A percentile compares a stretch with the other conserved stretches of the same genome.
Conservation (phyloP, 1,140 invertebrate genomes). For the Drosophila parabipectinata region DNA sequence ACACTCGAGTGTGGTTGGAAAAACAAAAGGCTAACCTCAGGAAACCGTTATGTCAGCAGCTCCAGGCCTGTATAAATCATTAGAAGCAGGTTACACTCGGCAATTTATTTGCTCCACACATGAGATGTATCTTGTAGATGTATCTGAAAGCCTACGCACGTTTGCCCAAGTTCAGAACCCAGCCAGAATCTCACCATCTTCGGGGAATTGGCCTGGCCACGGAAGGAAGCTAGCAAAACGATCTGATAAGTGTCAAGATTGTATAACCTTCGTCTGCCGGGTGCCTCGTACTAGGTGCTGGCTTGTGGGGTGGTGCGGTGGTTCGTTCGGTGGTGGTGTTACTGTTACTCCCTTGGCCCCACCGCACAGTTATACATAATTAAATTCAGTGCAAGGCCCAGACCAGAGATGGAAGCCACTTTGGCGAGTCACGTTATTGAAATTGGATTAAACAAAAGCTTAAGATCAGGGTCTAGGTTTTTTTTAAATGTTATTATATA, state of each 20-base stretch:
- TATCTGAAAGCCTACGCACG: constrained; percentile 69
- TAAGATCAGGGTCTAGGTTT: background rate
- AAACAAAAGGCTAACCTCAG: constrained; percentile 63
- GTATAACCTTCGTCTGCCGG: constrained; percentile 72
- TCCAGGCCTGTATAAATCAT: constrained; percentile 66
- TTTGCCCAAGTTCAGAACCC: constrained; percentile 71
- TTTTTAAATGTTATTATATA: background rate
- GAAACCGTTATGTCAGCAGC: constrained; percentile 66
- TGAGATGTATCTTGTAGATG: constrained; percentile 77
- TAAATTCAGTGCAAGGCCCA: constrained; percentile 38
- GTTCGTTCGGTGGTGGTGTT: background rate
- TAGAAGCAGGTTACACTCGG: constrained; percentile 71
- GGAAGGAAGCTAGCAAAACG: constrained; percentile 74
- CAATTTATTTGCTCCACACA: constrained; percentile 76
- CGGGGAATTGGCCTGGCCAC: constrained; percentile 12
- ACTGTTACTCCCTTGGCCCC: constrained; percentile 18
- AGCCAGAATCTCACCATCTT: constrained; percentile 26
- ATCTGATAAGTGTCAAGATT: constrained; percentile 80
- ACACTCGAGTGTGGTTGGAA: constrained; percentile 11
- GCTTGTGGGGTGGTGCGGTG: background rate
- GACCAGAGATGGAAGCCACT: constrained; percentile 30
- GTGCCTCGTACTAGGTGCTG: constrained; percentile 6
- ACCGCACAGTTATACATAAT: constrained; percentile 46
- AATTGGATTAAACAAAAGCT: background rate
- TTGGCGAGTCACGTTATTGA: constrained; percentile 25